Percentiles rank a stretch among this genome's conserved stretches.
These are phyloP conservation scores for Agriotes lineatus DNA, from an alignment of 2,888 invertebrate genomes.

Conservation along the genomic window DNA sequence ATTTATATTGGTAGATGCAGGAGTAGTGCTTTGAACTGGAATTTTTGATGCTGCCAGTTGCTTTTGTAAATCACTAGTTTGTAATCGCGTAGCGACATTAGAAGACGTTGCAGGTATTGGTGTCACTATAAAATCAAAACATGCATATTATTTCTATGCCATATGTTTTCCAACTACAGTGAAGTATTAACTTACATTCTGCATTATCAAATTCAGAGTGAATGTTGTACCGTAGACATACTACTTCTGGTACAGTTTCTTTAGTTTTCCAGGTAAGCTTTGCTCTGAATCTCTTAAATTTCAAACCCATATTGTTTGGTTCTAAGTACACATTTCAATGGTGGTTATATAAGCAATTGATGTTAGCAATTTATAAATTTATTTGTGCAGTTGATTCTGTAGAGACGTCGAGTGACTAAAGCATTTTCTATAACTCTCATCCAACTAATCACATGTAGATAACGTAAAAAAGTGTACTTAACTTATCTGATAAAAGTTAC, in stretches of 20 bases:
- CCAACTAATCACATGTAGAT: slow-evolving; percentile 4
- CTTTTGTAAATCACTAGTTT: slow-evolving; percentile 17
- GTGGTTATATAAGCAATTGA: neutral
- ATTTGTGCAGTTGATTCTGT: neutral
- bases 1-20: neutral
- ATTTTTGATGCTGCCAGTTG: slow-evolving; percentile 16
- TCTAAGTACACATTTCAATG: neutral
- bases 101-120: neutral
- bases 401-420: slow-evolving; percentile 1
- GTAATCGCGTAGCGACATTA: neutral
- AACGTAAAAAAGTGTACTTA: slow-evolving; percentile 17
- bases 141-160: too few species aligned
- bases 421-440: slow-evolving; percentile 8
- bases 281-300: slow-evolving; percentile 27
- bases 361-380: neutral
- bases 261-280: slow-evolving; percentile 25
- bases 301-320: slow-evolving; percentile 29
- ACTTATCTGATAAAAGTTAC: slow-evolving; percentile 29
- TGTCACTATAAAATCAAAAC: too few species aligned
- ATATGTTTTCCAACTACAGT: too few species aligned
- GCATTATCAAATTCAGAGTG: slow-evolving; percentile 31
- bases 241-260: slow-evolving; percentile 17
- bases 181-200: slow-evolving; percentile 16
- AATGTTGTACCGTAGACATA: slow-evolving; percentile 28
- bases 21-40: slow-evolving; percentile 2